Evolutionary conservation across 1,140 invertebrate species (phyloP).

Genomic region (Zaprionus taronus): DNA sequence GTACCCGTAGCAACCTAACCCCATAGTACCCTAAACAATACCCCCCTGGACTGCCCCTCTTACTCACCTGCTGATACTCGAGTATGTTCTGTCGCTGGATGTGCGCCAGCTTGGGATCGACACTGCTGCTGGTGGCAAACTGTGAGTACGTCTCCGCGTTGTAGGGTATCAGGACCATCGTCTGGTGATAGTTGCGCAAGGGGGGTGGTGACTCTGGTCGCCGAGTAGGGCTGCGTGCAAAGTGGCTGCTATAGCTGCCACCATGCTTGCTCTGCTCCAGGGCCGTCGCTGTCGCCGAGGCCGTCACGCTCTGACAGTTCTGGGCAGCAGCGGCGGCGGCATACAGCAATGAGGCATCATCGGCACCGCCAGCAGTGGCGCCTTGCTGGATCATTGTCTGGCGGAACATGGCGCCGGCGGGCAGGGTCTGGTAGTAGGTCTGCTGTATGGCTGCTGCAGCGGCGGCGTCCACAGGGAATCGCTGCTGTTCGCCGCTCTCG

Average conservation of each 20-base stretch:
- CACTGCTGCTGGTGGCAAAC: slow-evolving; percentile 78
- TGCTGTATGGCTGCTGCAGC: slow-evolving; percentile 72
- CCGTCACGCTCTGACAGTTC: slow-evolving; percentile 77
- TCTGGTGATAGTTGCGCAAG: slow-evolving; percentile 88
- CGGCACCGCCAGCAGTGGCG: slow-evolving; percentile 30
- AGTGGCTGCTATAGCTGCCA: slow-evolving; percentile 75
- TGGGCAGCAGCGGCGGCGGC: slow-evolving; percentile 77
- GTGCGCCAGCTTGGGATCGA: slow-evolving; percentile 76
- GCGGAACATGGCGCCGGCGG: slow-evolving; percentile 82
- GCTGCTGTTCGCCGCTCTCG: slow-evolving; percentile 72
- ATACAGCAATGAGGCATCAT: slow-evolving; percentile 75
- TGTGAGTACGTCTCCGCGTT: slow-evolving; percentile 85
- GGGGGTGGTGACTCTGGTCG: slow-evolving; percentile 88
- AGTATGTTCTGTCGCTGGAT: slow-evolving; percentile 81
- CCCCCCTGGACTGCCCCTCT: background rate
- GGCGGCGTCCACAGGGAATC: slow-evolving; percentile 72
- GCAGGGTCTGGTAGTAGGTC: slow-evolving; percentile 85
- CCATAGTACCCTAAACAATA: background rate
- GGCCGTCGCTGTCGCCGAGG: slow-evolving; percentile 62
- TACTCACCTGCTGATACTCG: slow-evolving; percentile 83
- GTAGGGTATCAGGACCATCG: slow-evolving; percentile 91
- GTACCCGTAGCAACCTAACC: background rate
- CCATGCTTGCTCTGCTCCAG: slow-evolving; percentile 80
- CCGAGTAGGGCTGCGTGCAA: slow-evolving; percentile 84
- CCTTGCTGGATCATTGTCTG: slow-evolving; percentile 81